Base-by-base conservation (phyloP, 2,113 vertebrate genomes). In the Mustela lutreola region DNA sequence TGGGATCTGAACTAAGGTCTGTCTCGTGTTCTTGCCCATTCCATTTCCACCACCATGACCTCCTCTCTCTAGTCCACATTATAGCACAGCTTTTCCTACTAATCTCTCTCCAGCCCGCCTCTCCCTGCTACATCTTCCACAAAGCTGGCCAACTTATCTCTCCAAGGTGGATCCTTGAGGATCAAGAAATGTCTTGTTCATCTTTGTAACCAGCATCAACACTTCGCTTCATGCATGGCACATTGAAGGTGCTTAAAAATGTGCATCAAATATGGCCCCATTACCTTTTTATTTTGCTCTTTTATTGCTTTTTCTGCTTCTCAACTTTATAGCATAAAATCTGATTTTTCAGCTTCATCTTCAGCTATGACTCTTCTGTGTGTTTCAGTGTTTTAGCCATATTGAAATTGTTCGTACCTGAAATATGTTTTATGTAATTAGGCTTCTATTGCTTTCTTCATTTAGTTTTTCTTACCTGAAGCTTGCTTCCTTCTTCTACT, bases 1-100 rank as follows among this genome's bases (percentile, higher is more conserved):
- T 97, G 36, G 50, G 28, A 56, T 93, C 84, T 80, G 60, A 95
- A 78, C 50, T 67, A 33, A 91, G 45, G 36, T 33, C 48, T 60
- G 10, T 48, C 22, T 58, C 18, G 26, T 78, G 84, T 80, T 85
- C 53, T 91, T 85, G 28, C 26, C 22, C 28, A 0, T 85, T 39
- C 36, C 28, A 50, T 84, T 89, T 73, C 16, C 3, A 21, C 22
- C 36, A 42, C 1, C 15, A 4, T 24, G 2, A 22, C 42, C 0
- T 36, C 14, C 70, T 73, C 70, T 60, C 31, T 75, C 50, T 63
- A n/a, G 33, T 18, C 50, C 12, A 83, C 24, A 11, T 39, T 33
- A 3, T 31, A 39, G 65, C 28, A 6, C 28, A 71, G 24, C 15
- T 58, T 73, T 63, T 84, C 39, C 58, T 67, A 12, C 16, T 48